Percentiles rank a stretch among this genome's conserved stretches.
Evolutionary conservation across 2,113 vertebrate species (phyloP).

Genomic region (Anolis sagrei): DNA sequence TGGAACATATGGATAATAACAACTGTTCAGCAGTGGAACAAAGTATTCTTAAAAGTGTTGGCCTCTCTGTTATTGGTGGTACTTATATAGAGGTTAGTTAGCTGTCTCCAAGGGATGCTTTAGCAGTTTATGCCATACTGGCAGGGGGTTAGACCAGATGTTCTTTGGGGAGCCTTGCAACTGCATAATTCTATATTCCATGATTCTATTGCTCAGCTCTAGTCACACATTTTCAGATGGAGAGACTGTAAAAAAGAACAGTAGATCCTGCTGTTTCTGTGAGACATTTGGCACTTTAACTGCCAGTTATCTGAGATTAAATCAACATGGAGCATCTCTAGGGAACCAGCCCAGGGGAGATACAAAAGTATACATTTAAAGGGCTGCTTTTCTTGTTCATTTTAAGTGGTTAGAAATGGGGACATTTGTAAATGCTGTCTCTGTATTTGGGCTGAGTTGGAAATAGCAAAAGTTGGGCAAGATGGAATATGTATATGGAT

Average conservation of each 20-base stretch:
- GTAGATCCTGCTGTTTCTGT: constrained; percentile 4
- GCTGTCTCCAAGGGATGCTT: no score
- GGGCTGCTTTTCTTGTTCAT: constrained; percentile 29
- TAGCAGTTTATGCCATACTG: no score
- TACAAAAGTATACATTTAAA: neutral
- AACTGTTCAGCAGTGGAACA: no score
- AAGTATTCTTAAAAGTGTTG: no score
- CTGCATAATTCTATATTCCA: no score
- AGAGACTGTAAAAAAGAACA: constrained; percentile 20
- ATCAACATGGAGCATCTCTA: neutral
- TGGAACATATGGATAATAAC: no score
- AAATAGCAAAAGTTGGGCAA: constrained; percentile 21
- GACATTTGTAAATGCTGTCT: neutral
- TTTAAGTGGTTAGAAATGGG: constrained; percentile 46
- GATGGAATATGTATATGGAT: constrained; percentile 20
- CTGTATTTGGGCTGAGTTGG: constrained; percentile 19
- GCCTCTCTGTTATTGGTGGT: no score
- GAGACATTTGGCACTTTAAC: constrained; percentile 31
- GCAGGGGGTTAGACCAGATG: no score
- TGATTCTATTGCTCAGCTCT: neutral
- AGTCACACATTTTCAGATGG: constrained; percentile 10
- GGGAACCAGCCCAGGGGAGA: neutral
- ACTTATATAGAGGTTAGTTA: no score
- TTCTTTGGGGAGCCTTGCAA: no score
- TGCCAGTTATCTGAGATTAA: constrained; percentile 23